Conservation (phyloP, 2,888 invertebrate genomes). For the Syrphus vitripennis region DNA sequence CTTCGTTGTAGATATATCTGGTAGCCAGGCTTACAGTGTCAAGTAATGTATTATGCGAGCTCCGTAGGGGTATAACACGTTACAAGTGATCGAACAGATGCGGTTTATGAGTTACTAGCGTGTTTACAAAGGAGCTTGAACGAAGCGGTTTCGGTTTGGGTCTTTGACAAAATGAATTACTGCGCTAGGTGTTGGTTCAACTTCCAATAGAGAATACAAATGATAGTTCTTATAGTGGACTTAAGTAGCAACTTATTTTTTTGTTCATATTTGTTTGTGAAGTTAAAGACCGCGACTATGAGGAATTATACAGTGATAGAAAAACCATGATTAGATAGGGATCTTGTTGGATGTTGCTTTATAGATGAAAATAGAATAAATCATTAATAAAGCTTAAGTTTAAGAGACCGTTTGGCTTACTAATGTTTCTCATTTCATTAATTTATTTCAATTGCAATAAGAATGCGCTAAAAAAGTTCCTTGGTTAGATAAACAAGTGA, state of each 20-base stretch:
- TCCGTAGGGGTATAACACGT: conserved; percentile 65
- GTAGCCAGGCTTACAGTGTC: conserved; percentile 33
- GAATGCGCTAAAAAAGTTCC: background rate
- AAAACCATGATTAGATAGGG: conserved; percentile 49
- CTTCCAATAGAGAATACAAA: conserved; percentile 37
- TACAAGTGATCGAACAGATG: conserved; percentile 68
- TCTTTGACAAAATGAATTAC: conserved; percentile 55
- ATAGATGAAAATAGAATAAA: background rate
- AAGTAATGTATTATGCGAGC: conserved; percentile 64
- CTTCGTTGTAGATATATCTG: background rate
- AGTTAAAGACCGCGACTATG: conserved; percentile 23
- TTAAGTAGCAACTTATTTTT: conserved; percentile 14
- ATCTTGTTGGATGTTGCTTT: conserved; percentile 12
- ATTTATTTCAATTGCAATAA: background rate
- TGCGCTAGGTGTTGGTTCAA: conserved; percentile 17
- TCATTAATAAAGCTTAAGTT: too few relatives aligned
- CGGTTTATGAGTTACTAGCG: conserved; percentile 63
- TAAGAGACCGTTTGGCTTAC: too few relatives aligned
- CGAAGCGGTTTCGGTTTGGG: background rate
- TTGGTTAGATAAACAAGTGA: too few relatives aligned
- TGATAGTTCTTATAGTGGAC: conserved; percentile 2
- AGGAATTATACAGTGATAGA: conserved; percentile 7
- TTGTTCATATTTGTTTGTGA: conserved; percentile 23
- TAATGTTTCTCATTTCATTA: too few relatives aligned
- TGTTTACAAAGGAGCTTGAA: conserved; percentile 50